Evolutionary conservation across 2,797 vertebrate genomes (phyloP), one percentile per base, ranked within the genome.

Genomic region (Sebastiscus albofasciatus): DNA sequence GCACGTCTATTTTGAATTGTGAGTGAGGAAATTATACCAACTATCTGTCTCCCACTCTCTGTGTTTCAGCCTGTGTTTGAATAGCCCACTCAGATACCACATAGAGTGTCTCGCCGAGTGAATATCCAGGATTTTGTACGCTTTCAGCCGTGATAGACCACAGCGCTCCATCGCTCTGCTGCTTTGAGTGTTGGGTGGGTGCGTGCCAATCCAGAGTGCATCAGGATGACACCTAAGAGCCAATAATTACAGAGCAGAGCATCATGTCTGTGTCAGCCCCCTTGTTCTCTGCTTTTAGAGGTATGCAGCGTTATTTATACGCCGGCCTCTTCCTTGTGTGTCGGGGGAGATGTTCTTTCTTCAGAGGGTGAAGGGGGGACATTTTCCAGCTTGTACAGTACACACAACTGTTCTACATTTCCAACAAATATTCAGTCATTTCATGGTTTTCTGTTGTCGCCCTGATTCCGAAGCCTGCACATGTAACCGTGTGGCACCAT

Each of bases 221-320:
- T 71, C 72, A 77, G 72, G 75, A 83, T 89, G 92, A 91, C 87
- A 88, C 89, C 84, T 83, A 70, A 92, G 87, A 93, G 89, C 90
- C 89, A 85, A 86, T 93, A 92, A 94, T 94, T 92, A 94, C 87
- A 92, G 87, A 87, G 89, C 75, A 56, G 72, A 67, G 80, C 83
- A 54, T 79, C 72, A 73, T 65, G 82, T 69, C 72, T 90, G 77
- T 87, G 82, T 87, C 88, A 67, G 82, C 52, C 18, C 66, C 61
- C 77, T 77, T 85, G 85, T 85, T 90, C 65, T 84, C 18, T 73
- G 91, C 86, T 91, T 88, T 93, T 80, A 77, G 68, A 84, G 80
- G 55, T 29, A 70, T 76, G 74, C 80, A 59, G 31, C 24, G 34
- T 55, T 82, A 52, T 52, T 83, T 60, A 62, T 86, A 67, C 65